Percentiles rank a stretch among this genome's conserved stretches.
Conservation (phyloP, 2,888 invertebrate genomes). For the Synanthedon tipuliformis region DNA sequence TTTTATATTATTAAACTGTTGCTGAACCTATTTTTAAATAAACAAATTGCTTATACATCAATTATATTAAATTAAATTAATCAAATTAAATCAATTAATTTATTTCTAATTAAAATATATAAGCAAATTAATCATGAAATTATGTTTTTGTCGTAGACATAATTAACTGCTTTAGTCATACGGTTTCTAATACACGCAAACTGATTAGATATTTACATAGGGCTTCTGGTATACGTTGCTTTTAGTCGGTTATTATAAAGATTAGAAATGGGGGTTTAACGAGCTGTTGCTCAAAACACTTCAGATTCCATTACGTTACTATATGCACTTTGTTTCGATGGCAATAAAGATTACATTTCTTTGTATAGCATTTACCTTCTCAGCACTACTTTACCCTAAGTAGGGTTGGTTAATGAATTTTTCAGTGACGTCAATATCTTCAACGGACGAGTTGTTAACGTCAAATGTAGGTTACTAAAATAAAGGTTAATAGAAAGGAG, state of each 20-base stretch:
- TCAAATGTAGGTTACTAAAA: too few relatives aligned
- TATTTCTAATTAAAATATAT: too few relatives aligned
- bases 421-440: background rate
- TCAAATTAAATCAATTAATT: too few relatives aligned
- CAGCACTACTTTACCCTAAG: background rate
- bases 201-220: slow-evolving; percentile 4
- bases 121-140: too few relatives aligned
- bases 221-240: slow-evolving; percentile 5
- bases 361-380: background rate
- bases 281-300: slow-evolving; percentile 2
- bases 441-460: background rate
- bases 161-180: background rate
- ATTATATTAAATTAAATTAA: too few relatives aligned
- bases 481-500: too few relatives aligned
- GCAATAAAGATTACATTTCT: background rate
- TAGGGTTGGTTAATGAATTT: background rate
- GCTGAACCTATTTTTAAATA: too few relatives aligned
- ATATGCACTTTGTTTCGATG: background rate
- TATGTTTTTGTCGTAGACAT: too few relatives aligned
- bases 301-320: background rate
- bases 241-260: slow-evolving; percentile 5
- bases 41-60: too few relatives aligned
- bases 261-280: slow-evolving; percentile 6
- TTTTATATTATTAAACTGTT: too few relatives aligned
- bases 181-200: background rate